A percentile compares a stretch with the other conserved stretches of the same genome.
Evolutionary conservation across 2,888 invertebrate species (phyloP).

Genomic region (Lapara coniferarum): DNA sequence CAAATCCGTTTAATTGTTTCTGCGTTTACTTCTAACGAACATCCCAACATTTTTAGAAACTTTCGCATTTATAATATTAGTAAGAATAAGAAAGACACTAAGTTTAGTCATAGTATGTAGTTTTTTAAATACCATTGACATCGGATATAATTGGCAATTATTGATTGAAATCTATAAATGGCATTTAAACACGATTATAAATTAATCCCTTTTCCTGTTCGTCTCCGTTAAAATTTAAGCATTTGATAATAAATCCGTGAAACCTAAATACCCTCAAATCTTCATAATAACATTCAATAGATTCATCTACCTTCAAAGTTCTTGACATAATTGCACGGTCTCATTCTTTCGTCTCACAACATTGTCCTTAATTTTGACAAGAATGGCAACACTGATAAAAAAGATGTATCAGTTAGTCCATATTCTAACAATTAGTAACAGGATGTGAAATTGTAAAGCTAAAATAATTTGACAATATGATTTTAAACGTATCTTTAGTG

Average conservation of each 20-base stretch:
- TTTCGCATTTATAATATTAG: no score
- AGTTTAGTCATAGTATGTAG: no score
- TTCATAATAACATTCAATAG: constrained; percentile 36
- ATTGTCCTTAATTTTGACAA: constrained; percentile 4
- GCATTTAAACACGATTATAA: no score
- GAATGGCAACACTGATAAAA: not conserved
- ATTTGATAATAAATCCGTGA: not conserved
- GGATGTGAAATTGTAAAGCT: not conserved
- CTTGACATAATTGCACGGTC: constrained; percentile 61
- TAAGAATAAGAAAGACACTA: no score
- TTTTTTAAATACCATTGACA: no score
- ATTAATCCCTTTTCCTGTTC: no score
- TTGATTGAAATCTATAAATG: no score
- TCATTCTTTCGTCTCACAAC: constrained; percentile 34
- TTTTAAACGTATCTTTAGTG: not conserved
- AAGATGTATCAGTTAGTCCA: not conserved
- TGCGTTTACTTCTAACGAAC: no score
- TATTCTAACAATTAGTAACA: constrained; percentile 1
- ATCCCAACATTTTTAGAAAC: no score
- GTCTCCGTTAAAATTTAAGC: no score
- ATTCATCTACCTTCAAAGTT: constrained; percentile 46
- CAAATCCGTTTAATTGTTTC: no score
- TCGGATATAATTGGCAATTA: no score
- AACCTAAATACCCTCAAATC: not conserved
- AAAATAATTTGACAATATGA: not conserved